Evolutionary conservation across 2,888 invertebrate species (phyloP).

Genomic region (Pammene fasciana): DNA sequence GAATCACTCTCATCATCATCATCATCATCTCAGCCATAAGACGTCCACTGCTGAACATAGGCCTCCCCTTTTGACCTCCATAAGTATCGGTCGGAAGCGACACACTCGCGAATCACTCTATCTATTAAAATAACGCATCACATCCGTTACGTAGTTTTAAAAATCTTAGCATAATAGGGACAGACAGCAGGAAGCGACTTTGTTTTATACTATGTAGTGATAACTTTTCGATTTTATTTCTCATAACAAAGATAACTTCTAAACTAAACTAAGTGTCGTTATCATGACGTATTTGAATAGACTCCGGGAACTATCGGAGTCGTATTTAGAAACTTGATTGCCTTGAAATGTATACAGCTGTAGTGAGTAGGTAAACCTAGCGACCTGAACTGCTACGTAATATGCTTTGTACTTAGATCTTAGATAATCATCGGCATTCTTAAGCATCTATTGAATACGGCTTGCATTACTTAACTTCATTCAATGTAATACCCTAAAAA

Average conservation of each 20-base stretch:
- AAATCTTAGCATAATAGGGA: no score
- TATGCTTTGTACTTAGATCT: conserved; percentile 24
- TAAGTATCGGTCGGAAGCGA: no score
- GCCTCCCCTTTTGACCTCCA: no score
- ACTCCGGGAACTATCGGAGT: conserved; percentile 26
- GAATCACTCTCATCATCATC: no score
- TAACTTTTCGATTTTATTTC: background rate
- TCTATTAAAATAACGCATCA: no score
- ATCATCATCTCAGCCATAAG: no score
- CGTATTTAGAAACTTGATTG: conserved; percentile 64
- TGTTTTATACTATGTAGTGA: no score
- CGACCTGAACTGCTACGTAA: conserved; percentile 45
- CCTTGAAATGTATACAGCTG: conserved; percentile 73
- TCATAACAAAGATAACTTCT: conserved; percentile 13
- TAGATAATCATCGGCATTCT: conserved; percentile 30
- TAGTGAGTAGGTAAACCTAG: conserved; percentile 57
- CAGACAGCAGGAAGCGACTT: no score
- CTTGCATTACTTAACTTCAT: conserved; percentile 6
- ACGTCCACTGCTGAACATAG: no score
- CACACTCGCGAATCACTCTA: no score
- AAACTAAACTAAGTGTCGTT: conserved; percentile 26
- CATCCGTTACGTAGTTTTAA: no score
- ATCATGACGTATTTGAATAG: conserved; percentile 25
- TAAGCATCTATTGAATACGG: conserved; percentile 19
- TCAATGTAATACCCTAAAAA: background rate